Evolutionary conservation across 2,113 vertebrate genomes (phyloP).

Genomic region (Monopterus albus): DNA sequence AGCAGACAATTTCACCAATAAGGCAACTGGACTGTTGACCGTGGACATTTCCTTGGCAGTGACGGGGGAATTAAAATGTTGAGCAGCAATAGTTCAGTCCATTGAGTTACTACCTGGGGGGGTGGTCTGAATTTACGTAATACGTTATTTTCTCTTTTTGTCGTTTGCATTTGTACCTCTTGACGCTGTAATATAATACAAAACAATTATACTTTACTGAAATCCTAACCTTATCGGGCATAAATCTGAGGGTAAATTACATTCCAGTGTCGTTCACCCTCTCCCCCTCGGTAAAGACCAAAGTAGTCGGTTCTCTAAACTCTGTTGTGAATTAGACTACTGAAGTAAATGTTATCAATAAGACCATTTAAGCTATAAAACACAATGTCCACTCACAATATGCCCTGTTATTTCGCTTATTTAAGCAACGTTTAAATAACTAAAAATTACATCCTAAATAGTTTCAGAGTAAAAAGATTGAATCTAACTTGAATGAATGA

Average conservation of each 20-base stretch:
- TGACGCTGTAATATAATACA: fast-evolving
- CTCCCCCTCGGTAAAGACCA: neutral
- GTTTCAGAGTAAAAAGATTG: no score
- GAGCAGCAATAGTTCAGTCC: conserved; percentile 39
- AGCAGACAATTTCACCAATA: neutral
- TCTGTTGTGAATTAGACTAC: neutral
- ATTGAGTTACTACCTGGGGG: neutral
- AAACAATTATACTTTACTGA: fast-evolving
- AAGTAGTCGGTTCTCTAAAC: conserved; percentile 14
- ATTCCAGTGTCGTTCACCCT: fast-evolving
- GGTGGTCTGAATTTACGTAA: neutral
- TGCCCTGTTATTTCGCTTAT: no score
- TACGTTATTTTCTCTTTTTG: neutral
- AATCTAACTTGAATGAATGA: neutral
- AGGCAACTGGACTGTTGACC: no score
- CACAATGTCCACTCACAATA: neutral
- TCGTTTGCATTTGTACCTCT: fast-evolving
- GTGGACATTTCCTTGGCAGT: no score
- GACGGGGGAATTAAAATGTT: no score
- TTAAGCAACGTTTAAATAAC: neutral
- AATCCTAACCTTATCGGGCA: fast-evolving
- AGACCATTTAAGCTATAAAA: neutral
- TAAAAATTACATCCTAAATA: no score
- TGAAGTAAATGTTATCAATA: neutral
- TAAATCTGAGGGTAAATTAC: neutral